phyloP scores from a whole-genome alignment of 2,113 vertebrate genomes.

The Canis aureus region DNA sequence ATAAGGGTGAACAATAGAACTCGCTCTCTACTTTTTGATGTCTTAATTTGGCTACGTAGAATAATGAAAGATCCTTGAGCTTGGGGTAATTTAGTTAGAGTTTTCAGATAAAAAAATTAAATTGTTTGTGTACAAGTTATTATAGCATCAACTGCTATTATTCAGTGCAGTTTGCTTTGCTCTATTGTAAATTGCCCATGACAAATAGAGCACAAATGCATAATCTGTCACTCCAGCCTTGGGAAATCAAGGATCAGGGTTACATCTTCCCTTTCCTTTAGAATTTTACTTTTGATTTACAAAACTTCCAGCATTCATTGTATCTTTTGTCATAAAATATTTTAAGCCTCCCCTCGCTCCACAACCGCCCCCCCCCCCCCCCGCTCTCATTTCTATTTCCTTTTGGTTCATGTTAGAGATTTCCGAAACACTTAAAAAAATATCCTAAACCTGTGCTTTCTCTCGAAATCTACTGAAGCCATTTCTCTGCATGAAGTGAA shows the following conservation, averaged over 20 bases:
- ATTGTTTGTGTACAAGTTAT: conserved; percentile 83
- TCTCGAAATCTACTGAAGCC: conserved; percentile 77
- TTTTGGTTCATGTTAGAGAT: conserved; percentile 75
- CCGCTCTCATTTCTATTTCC: conserved; percentile 47
- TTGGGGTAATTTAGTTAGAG: conserved; percentile 81
- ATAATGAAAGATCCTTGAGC: conserved; percentile 85
- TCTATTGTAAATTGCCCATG: conserved; percentile 77
- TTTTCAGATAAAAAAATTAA: conserved; percentile 86
- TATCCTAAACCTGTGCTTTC: conserved; percentile 79
- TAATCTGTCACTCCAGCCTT: conserved; percentile 79
- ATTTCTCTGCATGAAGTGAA: conserved; percentile 85
- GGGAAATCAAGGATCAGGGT: conserved; percentile 64
- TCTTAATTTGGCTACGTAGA: conserved; percentile 84
- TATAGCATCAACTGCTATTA: conserved; percentile 74
- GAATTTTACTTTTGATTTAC: conserved; percentile 72
- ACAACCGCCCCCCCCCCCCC: neutral
- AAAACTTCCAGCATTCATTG: conserved; percentile 77
- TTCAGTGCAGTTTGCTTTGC: conserved; percentile 67
- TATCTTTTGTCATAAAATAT: conserved; percentile 58
- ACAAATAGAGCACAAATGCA: conserved; percentile 76
- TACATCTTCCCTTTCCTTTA: conserved; percentile 65
- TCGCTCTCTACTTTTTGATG: conserved; percentile 61
- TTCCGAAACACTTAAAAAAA: conserved; percentile 72
- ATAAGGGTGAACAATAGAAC: conserved; percentile 51
- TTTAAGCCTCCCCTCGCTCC: neutral